These are phyloP conservation scores for Apantesis nais DNA, from an alignment of 2,888 invertebrate species.

Conservation along the genomic window DNA sequence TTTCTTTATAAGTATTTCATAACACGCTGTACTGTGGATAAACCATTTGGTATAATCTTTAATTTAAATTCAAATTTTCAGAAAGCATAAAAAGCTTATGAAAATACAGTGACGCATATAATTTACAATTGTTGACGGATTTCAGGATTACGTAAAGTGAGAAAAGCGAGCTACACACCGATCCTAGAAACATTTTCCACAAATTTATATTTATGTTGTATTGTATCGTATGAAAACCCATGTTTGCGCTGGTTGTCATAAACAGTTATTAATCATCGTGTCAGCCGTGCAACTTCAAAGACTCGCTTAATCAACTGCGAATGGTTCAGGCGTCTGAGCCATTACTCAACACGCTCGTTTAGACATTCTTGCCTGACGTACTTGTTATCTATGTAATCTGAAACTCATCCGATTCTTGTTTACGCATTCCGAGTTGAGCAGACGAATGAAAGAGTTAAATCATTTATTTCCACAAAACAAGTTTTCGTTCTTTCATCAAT, in stretches of 20 bases:
- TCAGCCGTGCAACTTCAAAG: conserved; percentile 75
- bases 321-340: conserved; percentile 71
- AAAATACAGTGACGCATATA: conserved; percentile 35
- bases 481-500: conserved; percentile 51
- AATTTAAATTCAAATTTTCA: neutral
- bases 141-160: conserved; percentile 46
- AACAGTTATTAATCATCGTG: conserved; percentile 79
- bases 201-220: conserved; percentile 53
- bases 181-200: conserved; percentile 34
- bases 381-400: conserved; percentile 62
- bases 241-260: conserved; percentile 72
- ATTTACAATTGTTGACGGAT: conserved; percentile 46
- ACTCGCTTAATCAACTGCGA: conserved; percentile 80
- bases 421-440: conserved; percentile 29
- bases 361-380: conserved; percentile 72
- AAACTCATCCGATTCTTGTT: conserved; percentile 53
- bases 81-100: conserved; percentile 12
- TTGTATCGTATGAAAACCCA: conserved; percentile 54
- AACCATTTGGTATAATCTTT: neutral
- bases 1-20: neutral
- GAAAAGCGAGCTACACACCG: conserved; percentile 37
- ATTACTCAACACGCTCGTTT: conserved; percentile 75
- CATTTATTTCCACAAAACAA: conserved; percentile 29
- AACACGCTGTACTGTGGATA: neutral
- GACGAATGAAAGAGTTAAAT: conserved; percentile 21